Conservation (phyloP, 2,888 invertebrate species). For the Acrobasis suavella region DNA sequence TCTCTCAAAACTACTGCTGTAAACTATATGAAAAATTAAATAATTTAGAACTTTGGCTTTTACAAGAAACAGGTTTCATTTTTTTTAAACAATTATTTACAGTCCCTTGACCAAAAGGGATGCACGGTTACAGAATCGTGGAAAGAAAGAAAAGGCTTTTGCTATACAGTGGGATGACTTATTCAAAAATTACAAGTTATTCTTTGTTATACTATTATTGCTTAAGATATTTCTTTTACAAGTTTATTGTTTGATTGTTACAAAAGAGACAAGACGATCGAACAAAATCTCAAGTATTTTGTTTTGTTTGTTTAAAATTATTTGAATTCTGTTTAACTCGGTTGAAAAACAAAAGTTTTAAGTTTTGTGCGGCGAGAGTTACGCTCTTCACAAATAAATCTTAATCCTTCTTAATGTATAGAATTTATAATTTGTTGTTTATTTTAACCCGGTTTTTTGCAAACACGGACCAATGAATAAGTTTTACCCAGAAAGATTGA, state of each 20-base stretch:
- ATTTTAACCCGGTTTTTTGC: background rate
- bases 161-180: too few relatives aligned
- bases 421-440: constrained; percentile 6
- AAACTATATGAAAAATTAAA: too few relatives aligned
- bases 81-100: too few relatives aligned
- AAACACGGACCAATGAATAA: too few relatives aligned
- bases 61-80: too few relatives aligned
- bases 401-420: constrained; percentile 1
- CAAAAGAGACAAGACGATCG: constrained; percentile 1
- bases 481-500: too few relatives aligned
- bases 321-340: constrained; percentile 2
- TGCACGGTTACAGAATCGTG: too few relatives aligned
- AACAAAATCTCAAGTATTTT: constrained; percentile 7
- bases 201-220: background rate
- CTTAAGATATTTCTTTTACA: background rate
- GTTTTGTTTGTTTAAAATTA: constrained; percentile 11
- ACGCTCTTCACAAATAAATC: constrained; percentile 15
- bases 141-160: too few relatives aligned
- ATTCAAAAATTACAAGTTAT: background rate
- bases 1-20: too few relatives aligned
- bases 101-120: too few relatives aligned
- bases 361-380: constrained; percentile 1
- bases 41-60: too few relatives aligned
- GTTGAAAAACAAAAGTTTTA: constrained; percentile 1
- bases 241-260: constrained; percentile 3